Evolutionary conservation across 2,797 vertebrate species (phyloP), one percentile per base, ranked within the genome.

Genomic region (Leptodactylus fallax): DNA sequence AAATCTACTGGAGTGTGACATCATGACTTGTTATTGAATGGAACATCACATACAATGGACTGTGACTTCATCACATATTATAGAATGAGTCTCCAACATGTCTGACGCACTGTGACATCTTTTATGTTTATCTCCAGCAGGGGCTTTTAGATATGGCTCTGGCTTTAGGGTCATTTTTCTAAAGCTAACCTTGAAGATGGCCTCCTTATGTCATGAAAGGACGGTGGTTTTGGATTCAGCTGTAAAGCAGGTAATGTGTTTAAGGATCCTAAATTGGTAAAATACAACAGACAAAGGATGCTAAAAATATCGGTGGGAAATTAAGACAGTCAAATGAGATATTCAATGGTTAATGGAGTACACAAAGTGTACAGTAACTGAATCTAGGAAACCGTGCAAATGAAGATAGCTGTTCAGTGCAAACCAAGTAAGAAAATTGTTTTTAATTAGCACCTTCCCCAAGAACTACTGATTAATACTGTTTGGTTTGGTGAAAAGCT

Each of bases 401-500:
- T 95, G 95, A 96, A 95, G 95, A 96, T 95, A 95, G 95, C 95
- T 96, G 71, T 95, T 93, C 94, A 94, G 95, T 95, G 95, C 94
- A 96, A 96, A 96, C 95, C 94, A 95, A 95, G 95, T 94, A 96
- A 95, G 95, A 96, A 96, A 96, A 96, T 96, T 96, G 95, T 96
- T 96, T 96, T 96, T 96, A 96, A 96, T 96, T 96, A 96, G 95
- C 96, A 96, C 96, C 95, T 96, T 96, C 83, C 94, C 92, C 95
- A 95, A 96, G 96, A 96, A 96, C 95, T 96, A 94, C 96, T 96
- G 96, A 96, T 96, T 96, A 96, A 96, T 96, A 96, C 95, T 95
- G 95, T 96, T 96, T 95, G 95, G 95, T 96, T 96, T 95, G 95
- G 94, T 95, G 95, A 95, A 96, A 96, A 95, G 95, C 96, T 96